phyloP scores from a whole-genome alignment of 2,113 vertebrate species.

The Xenopus borealis region DNA sequence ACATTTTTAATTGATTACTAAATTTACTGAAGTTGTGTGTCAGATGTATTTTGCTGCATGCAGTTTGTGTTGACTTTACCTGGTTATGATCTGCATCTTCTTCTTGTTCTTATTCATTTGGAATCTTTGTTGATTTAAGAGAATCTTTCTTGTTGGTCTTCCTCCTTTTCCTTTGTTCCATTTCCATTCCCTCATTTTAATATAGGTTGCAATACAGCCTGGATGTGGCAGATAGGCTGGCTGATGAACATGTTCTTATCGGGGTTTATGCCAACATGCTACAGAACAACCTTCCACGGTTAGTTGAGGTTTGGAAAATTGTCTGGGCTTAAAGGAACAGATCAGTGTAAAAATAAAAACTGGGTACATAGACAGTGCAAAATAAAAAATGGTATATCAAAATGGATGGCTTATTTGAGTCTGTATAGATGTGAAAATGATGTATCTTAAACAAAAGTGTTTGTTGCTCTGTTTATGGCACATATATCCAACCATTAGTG shows the following conservation, averaged over 20 bases:
- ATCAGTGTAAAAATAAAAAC: too few species aligned
- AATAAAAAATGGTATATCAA: too few species aligned
- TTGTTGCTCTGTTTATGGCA: too few species aligned
- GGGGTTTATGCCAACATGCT: slow-evolving; percentile 95
- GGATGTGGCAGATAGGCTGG: slow-evolving; percentile 95
- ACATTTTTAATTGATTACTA: too few species aligned
- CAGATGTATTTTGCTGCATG: too few species aligned
- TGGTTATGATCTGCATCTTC: not conserved
- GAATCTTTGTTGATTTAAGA: not conserved
- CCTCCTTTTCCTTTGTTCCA: slow-evolving; percentile 37
- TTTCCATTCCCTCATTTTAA: slow-evolving; percentile 64
- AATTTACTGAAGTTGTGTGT: too few species aligned
- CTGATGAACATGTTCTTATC: slow-evolving; percentile 97
- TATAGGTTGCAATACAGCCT: slow-evolving; percentile 92
- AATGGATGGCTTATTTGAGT: too few species aligned
- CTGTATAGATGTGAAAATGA: too few species aligned
- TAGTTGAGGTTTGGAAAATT: slow-evolving; percentile 76
- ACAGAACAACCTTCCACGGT: slow-evolving; percentile 89
- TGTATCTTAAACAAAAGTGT: too few species aligned
- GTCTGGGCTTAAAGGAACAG: too few species aligned
- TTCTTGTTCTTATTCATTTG: not conserved
- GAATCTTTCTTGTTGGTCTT: not conserved
- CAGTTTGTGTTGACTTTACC: not conserved
- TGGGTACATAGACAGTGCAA: too few species aligned
- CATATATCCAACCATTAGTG: too few species aligned